Evolutionary conservation across 2,113 vertebrate species (phyloP), one percentile per base, ranked within the genome.

Genomic region (Lanius collurio): DNA sequence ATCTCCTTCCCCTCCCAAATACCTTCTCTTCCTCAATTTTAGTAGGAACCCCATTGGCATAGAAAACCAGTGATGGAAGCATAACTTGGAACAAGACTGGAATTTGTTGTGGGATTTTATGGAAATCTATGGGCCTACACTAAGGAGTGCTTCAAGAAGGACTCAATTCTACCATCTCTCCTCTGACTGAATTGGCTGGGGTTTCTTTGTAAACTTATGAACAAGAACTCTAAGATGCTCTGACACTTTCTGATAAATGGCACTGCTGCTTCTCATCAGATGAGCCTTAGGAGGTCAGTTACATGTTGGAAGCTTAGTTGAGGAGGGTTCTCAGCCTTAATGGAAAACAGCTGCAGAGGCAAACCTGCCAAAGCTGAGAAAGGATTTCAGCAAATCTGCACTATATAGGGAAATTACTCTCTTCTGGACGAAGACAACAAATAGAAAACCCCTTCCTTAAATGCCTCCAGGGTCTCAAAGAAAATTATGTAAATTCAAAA

Each of bases 261-360:
- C 60, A 68, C 42, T 37, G 17, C 56, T 91, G 42, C 44, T 89
- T 79, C 74, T 70, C 49, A 73, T 89, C n/a, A 6, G 77, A 68
- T 84, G 84, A 94, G 70, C 87, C 84, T 84, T 92, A 79, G 93
- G 83, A 93, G 83, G 74, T 82, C 71, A 89, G 60, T 71, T 91
- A 82, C 44, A 22, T 13, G 9, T 81, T 59, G 65, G 65, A 83
- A 94, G 44, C 73, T 79, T 69, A 63, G 64, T 1, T 83, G 57
- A 65, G 35, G 62, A 76, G 67, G 41, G n/a, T 70, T 95, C 94
- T 91, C 67, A 88, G 70, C 76, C 75, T 92, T 92, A 97, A 96
- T 89, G 83, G 83, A 79, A 94, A 95, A 89, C 93, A 95, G 84
- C 88, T 96, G 95, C 93, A 89, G 57, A 82, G 69, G 65, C 59